Conservation (phyloP, 2,113 vertebrate species). For the Centropus bengalensis region DNA sequence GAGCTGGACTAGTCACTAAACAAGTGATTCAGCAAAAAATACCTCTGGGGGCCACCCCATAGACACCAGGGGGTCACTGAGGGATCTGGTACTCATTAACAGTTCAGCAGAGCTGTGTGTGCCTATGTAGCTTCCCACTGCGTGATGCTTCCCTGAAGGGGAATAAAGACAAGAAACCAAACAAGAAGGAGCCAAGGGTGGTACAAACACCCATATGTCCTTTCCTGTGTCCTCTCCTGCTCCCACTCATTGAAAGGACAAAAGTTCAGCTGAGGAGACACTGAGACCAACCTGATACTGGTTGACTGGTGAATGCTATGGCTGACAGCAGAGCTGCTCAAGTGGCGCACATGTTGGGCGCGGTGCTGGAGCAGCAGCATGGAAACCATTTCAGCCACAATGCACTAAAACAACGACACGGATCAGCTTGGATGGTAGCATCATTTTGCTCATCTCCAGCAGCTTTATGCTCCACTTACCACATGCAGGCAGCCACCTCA, state of each 20-base stretch:
- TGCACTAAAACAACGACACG: neutral
- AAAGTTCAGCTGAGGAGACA: neutral
- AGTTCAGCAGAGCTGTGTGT: neutral
- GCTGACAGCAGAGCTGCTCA: neutral
- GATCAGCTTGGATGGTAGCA: neutral
- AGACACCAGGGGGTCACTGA: neutral
- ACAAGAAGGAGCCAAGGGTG: neutral
- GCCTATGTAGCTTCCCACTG: neutral
- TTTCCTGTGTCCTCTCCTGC: fast-evolving
- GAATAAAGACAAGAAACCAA: neutral
- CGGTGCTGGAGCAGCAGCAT: neutral
- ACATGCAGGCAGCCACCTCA: neutral
- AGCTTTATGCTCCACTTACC: neutral
- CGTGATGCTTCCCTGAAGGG: neutral
- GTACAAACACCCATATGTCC: neutral
- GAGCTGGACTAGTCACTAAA: neutral
- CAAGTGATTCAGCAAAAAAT: neutral
- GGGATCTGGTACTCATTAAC: neutral
- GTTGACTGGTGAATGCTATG: neutral
- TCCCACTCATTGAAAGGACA: fast-evolving
- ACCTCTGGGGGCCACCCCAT: neutral
- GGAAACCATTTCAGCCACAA: neutral
- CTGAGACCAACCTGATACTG: neutral
- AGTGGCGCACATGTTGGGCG: neutral
- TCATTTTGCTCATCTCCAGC: neutral